These are phyloP conservation scores for Chiroxiphia lanceolata DNA, from an alignment of 2,797 vertebrate genomes.

Conservation along the genomic window DNA sequence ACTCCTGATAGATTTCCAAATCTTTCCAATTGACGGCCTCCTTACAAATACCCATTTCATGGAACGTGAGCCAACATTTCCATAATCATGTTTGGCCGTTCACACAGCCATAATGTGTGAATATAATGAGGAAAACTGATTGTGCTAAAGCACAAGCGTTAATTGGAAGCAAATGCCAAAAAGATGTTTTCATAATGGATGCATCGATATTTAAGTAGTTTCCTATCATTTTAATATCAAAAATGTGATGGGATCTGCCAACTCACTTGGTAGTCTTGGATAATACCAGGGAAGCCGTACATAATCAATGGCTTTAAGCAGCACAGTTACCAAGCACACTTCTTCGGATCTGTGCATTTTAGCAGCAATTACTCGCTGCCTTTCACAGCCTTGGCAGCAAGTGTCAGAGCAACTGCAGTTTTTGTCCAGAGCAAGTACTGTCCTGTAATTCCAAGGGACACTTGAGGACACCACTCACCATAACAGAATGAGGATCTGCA, in stretches of 20 bases:
- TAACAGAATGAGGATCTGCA: not conserved
- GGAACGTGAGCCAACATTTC: not conserved
- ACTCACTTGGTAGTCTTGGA: not conserved
- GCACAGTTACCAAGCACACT: not conserved
- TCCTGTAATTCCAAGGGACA: not conserved
- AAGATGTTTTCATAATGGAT: slow-evolving; percentile 32
- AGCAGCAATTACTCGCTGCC: not conserved
- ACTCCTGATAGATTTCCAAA: slow-evolving; percentile 40
- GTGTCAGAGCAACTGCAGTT: not conserved
- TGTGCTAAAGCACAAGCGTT: not conserved
- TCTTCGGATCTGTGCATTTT: not conserved
- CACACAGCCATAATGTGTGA: not conserved
- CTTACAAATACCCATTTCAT: not conserved
- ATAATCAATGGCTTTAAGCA: not conserved
- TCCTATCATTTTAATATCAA: slow-evolving; percentile 20
- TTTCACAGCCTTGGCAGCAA: not conserved
- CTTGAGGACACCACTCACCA: not conserved
- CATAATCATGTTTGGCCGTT: not conserved
- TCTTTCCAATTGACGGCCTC: slow-evolving; percentile 19
- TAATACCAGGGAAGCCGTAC: not conserved
- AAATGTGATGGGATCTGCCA: slow-evolving; percentile 3
- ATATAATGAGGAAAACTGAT: not conserved
- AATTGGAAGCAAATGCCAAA: slow-evolving; percentile 46
- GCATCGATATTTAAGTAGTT: not conserved
- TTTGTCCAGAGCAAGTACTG: not conserved